Percentiles rank a stretch among this genome's conserved stretches.
phyloP scores from a whole-genome alignment of 2,113 vertebrate genomes.

The Tetraodon nigroviridis region DNA sequence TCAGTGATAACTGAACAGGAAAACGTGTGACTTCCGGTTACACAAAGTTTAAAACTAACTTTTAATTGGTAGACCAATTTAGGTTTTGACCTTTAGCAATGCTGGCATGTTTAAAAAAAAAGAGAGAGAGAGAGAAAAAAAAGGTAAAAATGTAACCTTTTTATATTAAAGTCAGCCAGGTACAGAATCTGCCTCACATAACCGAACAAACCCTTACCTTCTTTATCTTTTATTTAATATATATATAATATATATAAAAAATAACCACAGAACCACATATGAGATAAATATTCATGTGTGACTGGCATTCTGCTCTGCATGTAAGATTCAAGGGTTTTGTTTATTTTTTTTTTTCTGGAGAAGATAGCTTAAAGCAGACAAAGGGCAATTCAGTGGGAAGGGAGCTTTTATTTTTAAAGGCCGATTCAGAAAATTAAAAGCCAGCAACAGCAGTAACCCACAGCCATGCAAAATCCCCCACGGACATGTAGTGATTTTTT shows the following conservation, averaged over 20 bases:
- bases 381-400: constrained; percentile 8
- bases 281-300: too few species aligned
- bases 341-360: background rate
- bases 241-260: too few species aligned
- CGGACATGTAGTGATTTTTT: constrained; percentile 10
- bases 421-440: constrained; percentile 14
- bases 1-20: background rate
- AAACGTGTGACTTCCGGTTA: background rate
- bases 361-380: constrained; percentile 22
- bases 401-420: constrained; percentile 5
- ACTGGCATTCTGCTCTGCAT: too few species aligned
- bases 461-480: constrained; percentile 7
- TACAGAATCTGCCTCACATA: too few species aligned
- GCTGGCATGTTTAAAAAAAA: background rate
- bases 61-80: constrained; percentile 1
- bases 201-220: too few species aligned
- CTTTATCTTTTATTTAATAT: too few species aligned
- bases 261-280: too few species aligned
- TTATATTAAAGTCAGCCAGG: background rate
- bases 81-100: background rate
- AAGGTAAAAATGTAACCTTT: background rate
- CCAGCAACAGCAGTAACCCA: constrained; percentile 11
- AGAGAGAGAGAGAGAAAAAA: too few species aligned
- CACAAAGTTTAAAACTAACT: background rate
- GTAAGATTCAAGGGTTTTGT: background rate